phyloP scores from a whole-genome alignment of 2,888 invertebrate genomes.

The Abrostola triplasia region DNA sequence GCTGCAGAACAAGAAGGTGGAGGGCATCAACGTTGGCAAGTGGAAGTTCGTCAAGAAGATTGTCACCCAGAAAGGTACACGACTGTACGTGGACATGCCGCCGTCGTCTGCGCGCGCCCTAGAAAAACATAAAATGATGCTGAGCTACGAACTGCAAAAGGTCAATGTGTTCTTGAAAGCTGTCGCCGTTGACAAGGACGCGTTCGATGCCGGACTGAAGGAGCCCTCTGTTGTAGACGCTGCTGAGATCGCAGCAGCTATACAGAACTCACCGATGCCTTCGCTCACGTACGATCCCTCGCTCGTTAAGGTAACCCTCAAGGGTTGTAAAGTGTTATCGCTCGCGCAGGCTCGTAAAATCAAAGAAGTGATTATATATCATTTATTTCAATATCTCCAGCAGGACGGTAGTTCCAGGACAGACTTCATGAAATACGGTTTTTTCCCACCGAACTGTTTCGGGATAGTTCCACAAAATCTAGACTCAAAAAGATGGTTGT shows the following conservation, averaged over 20 bases:
- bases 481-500: conserved; percentile 75
- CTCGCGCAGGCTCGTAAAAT: conserved; percentile 72
- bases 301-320: conserved; percentile 71
- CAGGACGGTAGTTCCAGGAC: conserved; percentile 63
- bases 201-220: conserved; percentile 75
- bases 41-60: conserved; percentile 83
- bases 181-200: conserved; percentile 78
- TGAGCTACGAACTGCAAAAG: conserved; percentile 82
- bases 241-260: conserved; percentile 53
- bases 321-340: conserved; percentile 68
- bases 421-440: conserved; percentile 78
- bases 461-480: conserved; percentile 76
- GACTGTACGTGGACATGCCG: conserved; percentile 82
- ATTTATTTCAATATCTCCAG: conserved; percentile 74
- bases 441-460: conserved; percentile 71
- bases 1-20: conserved; percentile 74
- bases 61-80: conserved; percentile 73
- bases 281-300: conserved; percentile 64
- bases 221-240: conserved; percentile 59
- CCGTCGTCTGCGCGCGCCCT: conserved; percentile 77
- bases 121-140: conserved; percentile 73
- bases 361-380: conserved; percentile 74
- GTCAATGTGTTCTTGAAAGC: conserved; percentile 79
- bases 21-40: conserved; percentile 73
- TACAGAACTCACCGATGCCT: conserved; percentile 70